Evolutionary conservation across 2,113 vertebrate species (phyloP).

Genomic region (Leptocoma aspasia): DNA sequence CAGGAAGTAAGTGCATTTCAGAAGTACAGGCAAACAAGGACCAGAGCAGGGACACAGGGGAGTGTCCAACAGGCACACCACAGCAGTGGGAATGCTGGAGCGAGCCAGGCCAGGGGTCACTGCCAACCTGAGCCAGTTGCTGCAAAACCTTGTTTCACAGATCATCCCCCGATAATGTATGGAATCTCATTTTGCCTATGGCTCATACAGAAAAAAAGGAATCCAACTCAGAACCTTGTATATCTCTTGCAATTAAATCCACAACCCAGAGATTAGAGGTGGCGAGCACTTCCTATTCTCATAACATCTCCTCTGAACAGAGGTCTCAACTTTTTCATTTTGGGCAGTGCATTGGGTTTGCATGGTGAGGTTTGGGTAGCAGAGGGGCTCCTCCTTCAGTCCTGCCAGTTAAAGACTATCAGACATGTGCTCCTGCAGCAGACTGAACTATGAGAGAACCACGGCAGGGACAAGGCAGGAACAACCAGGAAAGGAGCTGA

Average conservation of each 20-base stretch:
- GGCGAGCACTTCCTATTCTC: not conserved
- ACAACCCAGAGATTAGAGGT: not conserved
- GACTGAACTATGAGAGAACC: not conserved
- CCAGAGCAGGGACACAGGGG: not conserved
- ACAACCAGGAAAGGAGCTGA: not conserved
- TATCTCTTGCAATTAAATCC: not conserved
- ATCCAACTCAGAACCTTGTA: not conserved
- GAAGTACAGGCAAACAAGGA: not conserved
- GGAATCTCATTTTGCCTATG: not conserved
- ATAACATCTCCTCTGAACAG: not conserved
- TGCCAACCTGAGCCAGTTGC: not conserved
- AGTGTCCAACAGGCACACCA: fast-evolving
- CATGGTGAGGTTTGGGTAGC: not conserved
- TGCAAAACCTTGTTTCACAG: not conserved
- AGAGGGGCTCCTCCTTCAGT: not conserved
- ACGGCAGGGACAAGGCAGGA: not conserved
- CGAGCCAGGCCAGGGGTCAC: not conserved
- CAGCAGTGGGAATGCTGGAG: not conserved
- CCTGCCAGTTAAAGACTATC: not conserved
- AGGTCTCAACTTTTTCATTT: not conserved
- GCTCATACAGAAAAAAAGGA: not conserved
- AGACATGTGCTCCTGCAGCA: not conserved
- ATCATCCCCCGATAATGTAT: not conserved
- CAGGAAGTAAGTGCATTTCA: not conserved
- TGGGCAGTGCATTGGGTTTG: not conserved